These are phyloP conservation scores for Diadophis punctatus DNA, from an alignment of 2,113 vertebrate genomes.

Conservation along the genomic window DNA sequence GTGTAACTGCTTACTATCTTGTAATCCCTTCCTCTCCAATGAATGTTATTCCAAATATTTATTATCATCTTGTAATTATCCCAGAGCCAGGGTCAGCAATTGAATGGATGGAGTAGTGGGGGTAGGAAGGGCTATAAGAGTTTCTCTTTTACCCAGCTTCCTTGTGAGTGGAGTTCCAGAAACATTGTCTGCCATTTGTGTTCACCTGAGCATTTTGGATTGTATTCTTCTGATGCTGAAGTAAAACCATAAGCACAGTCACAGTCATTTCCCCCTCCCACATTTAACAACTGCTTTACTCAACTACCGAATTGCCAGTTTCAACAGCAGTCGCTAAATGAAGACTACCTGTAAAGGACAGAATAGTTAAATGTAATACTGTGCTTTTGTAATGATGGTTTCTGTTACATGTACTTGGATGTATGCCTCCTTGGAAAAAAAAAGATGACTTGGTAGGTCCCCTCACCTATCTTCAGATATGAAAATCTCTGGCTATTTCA, in stretches of 20 bases:
- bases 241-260: neutral
- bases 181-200: neutral
- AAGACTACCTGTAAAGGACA: neutral
- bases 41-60: neutral
- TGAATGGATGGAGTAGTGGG: neutral
- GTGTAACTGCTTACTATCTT: neutral
- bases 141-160: neutral
- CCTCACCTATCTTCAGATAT: neutral
- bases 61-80: neutral
- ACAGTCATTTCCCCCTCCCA: neutral
- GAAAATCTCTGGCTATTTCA: neutral
- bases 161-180: neutral
- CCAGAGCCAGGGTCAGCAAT: neutral
- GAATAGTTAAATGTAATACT: neutral
- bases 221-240: neutral
- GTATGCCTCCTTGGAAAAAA: neutral
- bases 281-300: neutral
- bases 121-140: neutral
- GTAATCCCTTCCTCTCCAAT: neutral
- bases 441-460: neutral
- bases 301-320: neutral
- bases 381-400: neutral
- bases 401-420: neutral
- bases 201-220: neutral
- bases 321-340: neutral